Base-by-base conservation (phyloP, 2,888 invertebrate genomes). In the Meiosimyza platycephala region DNA sequence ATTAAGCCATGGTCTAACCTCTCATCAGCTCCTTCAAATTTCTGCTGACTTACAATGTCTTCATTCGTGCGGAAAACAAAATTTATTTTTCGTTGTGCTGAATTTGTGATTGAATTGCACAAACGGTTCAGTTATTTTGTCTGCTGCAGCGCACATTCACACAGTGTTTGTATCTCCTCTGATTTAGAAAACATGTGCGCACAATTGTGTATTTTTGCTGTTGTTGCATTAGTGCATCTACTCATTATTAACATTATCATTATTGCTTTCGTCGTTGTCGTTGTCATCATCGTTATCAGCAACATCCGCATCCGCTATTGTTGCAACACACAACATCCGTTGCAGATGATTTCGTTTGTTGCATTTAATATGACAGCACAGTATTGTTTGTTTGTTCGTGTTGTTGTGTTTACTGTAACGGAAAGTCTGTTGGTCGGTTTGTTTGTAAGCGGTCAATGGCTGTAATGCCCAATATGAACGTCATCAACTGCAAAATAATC, bases 291-390 rank as follows among this genome's bases (percentile, higher is more conserved):
- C 63, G 11, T 70, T 51, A 33, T 22, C 66, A 33, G 60, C 70
- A 70, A 62, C 60, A 70, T 62, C 70, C 62, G 52, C 33, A 62
- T 70, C 70, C 70, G 70, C 40, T 62, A 47, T n/a, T 40, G n/a
- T 66, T 18, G 16, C 51, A 51, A 28, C 22, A 22, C 51, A 22
- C 28, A 51, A 40, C 55, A 40, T 66, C 66, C 66, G 66, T 66
- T 66, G 54, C 47, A 55, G 54, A 9, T 55, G 66, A 33, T 33
- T 66, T 66, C 55, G 66, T 66, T 66, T 66, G 66, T 66, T 66
- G 66, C 66, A 55, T 66, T 66, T 54, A 66, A 66, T 66, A 40
- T 55, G 55, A 51, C n/a, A 11, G 47, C 66, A 55, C 63, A 63
- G n/a, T 33, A n/a, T 18, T 12, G 50, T 18, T 12, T 22, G 48